Evolutionary conservation across 1,140 invertebrate genomes (phyloP), one percentile per base, ranked within the genome.

Genomic region (Drosophila malerkotliana): DNA sequence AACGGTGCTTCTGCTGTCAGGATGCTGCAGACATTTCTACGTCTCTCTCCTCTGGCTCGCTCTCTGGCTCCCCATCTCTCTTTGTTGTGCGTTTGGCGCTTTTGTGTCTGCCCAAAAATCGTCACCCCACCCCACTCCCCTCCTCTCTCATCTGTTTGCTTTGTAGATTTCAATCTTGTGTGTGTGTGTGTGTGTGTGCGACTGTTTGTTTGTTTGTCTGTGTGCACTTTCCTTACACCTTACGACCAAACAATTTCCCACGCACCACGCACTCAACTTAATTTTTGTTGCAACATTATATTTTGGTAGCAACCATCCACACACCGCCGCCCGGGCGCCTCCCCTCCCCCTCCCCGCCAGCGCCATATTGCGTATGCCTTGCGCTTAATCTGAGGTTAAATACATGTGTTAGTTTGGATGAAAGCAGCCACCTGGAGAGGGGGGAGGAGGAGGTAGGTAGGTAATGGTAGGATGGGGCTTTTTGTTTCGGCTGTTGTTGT

Each of bases 221-320:
- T 63, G 72, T 72, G 58, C 60, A 72, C 51, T 76, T 85, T 83
- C 71, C 76, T 79, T 83, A 88, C 76, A 88, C 83, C 84, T 87
- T 69, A 62, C 48, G 73, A 85, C 66, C 59, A 82, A 72, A 87
- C 82, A 80, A 77, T 71, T 83, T 83, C 72, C 67, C 74, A 87
- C 72, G 67, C 76, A 81, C 79, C 76, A 79, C 84, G 84, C 83
- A 88, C 84, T 88, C 83, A 88, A 88, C 72, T 88, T 88, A 77
- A 83, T 88, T 83, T 89, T 79, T 83, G 83, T 88, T 88, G 84
- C 84, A 88, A 79, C 83, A 62, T 71, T 81, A 83, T 79, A 82
- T 78, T 82, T 79, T 67, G 72, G 76, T 74, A 61, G 30, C 68
- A 59, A 52, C 72, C 49, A 24, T n/a, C 58, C 54, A 9, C 49